These are phyloP conservation scores for Mycetomoellerius zeteki DNA, from an alignment of 1,140 invertebrate genomes.

Conservation along the genomic window DNA sequence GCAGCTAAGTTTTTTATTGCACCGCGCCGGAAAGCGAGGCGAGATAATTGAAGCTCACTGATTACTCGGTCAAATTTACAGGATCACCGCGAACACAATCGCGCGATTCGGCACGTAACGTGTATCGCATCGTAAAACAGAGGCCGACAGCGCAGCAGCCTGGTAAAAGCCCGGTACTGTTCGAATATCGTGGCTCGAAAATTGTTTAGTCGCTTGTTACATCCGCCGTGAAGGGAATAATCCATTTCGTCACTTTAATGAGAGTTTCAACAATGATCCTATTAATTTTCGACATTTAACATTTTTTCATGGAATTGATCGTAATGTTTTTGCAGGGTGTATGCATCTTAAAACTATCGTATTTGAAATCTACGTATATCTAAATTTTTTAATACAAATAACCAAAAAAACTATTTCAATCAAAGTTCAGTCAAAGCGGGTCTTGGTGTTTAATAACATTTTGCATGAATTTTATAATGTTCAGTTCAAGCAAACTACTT, in stretches of 20 bases:
- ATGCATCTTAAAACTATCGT: background rate
- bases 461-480: too few species aligned
- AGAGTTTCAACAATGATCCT: background rate
- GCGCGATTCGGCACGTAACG: slow-evolving; percentile 43
- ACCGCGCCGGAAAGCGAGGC: background rate
- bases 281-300: slow-evolving; percentile 25
- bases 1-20: slow-evolving; percentile 40
- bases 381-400: too few species aligned
- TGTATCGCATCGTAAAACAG: slow-evolving; percentile 51
- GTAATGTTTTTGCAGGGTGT: background rate
- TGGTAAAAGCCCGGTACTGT: slow-evolving; percentile 17
- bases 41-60: slow-evolving; percentile 56
- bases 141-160: background rate
- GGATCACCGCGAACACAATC: slow-evolving; percentile 18
- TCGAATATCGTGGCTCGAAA: slow-evolving; percentile 34
- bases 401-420: too few species aligned
- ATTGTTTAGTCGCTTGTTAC: slow-evolving; percentile 41
- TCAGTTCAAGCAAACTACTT: too few species aligned
- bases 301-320: background rate
- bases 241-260: slow-evolving; percentile 44
- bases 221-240: background rate
- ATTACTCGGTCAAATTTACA: slow-evolving; percentile 56
- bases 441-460: too few species aligned
- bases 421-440: too few species aligned
- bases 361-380: too few species aligned